Base-by-base conservation (phyloP, 2,113 vertebrate genomes). In the Grus americana region DNA sequence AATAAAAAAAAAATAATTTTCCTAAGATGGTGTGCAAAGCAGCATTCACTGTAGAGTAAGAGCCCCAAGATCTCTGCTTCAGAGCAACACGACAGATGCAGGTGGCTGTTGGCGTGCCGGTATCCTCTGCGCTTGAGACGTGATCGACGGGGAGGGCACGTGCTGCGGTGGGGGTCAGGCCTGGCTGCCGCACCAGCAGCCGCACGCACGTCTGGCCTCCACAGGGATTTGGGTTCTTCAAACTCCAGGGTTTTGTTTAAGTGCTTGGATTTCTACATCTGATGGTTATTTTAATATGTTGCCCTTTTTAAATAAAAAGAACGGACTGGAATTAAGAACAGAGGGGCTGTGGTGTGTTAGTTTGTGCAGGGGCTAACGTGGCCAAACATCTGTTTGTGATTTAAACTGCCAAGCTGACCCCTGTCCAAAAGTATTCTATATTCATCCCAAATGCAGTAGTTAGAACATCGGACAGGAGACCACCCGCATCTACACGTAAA, bases 371-470 rank as follows among this genome's bases (percentile, higher is more conserved):
- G 49, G 32, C 68, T 62, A 87, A 79, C 0, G 18, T 66, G 85
- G 94, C 92, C 88, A 79, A 94, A 85, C 97, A 96, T 95, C 95
- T 98, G 97, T 63, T 94, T 81, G 88, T 85, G 94, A 94, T 98
- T 97, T 97, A 80, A 81, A 65, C 70, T 42, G 47, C 16, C 26
- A 93, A 26, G 81, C 86, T 75, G 89, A 95, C 68, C 80, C 58
- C 78, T 95, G 79, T 93, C 93, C 96, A 95, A 40, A 92, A 95
- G 38, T 57, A 74, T 68, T 84, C 86, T 30, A 27, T 83, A 84
- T 67, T 88, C 70, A 80, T 76, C 73, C 23, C n/a, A 79, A 83
- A 52, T 34, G 61, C 87, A 54, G 22, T 22, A 88, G 57, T 65
- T 95, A 50, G 27, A 80, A 75, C 82, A 11, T 12, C 65, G 78